Conservation (phyloP, 2,113 vertebrate genomes). For the Laticauda laticaudata region DNA sequence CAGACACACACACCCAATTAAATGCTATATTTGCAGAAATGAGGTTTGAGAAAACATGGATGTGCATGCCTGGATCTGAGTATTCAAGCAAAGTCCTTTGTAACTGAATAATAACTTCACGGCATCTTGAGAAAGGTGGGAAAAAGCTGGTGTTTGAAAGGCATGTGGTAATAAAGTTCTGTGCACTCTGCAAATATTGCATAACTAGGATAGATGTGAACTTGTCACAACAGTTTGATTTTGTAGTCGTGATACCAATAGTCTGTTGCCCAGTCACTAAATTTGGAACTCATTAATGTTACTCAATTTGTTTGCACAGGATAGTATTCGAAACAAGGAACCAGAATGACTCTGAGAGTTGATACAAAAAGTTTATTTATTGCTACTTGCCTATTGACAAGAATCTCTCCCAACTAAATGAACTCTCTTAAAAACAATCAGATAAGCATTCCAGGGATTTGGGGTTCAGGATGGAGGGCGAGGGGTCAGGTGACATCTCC, state of each 20-base stretch:
- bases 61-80: neutral
- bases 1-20: neutral
- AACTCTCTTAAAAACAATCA: neutral
- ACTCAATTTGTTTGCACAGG: neutral
- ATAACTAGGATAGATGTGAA: neutral
- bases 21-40: slow-evolving; percentile 4
- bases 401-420: neutral
- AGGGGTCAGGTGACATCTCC: neutral
- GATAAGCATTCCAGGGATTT: neutral
- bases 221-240: neutral
- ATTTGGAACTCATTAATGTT: neutral
- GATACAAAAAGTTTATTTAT: neutral
- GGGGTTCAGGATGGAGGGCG: no score
- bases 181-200: neutral
- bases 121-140: neutral
- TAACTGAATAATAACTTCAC: neutral
- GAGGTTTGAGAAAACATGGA: slow-evolving; percentile 2
- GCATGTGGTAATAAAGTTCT: neutral
- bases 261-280: neutral
- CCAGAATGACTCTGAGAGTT: neutral
- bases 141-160: neutral
- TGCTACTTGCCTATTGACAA: neutral
- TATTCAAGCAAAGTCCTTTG: neutral
- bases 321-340: neutral
- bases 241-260: neutral